Percentiles rank a stretch among this genome's conserved stretches.
Conservation (phyloP, 2,888 invertebrate genomes). For the Aphidius colemani region DNA sequence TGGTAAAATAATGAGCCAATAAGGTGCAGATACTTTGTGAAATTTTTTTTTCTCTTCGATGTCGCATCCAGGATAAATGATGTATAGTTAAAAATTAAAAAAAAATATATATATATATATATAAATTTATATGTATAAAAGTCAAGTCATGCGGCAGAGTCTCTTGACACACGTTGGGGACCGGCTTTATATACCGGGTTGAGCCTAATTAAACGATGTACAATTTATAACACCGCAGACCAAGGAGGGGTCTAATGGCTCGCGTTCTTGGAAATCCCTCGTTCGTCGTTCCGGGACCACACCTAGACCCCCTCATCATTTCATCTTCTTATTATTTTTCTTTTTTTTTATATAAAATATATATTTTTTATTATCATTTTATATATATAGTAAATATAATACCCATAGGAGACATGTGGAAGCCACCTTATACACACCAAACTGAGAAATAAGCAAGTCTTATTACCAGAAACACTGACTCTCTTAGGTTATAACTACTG, state of each 20-base stretch:
- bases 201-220: constrained; percentile 61
- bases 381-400: too few species aligned
- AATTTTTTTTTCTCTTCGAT: too few species aligned
- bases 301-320: constrained; percentile 47
- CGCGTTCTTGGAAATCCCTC: constrained; percentile 59
- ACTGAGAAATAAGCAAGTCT: not conserved
- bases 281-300: constrained; percentile 55
- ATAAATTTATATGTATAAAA: not conserved
- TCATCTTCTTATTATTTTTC: constrained; percentile 29
- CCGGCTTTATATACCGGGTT: constrained; percentile 18
- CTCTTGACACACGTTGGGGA: constrained; percentile 3
- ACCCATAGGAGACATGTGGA: too few species aligned
- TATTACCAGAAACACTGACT: too few species aligned
- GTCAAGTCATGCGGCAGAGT: not conserved
- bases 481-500: constrained; percentile 12
- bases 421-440: too few species aligned
- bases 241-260: constrained; percentile 57
- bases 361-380: too few species aligned
- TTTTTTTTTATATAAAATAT: constrained; percentile 19
- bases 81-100: too few species aligned
- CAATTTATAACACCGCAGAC: constrained; percentile 61
- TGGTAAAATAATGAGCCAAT: too few species aligned
- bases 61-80: too few species aligned
- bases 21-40: too few species aligned
- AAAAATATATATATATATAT: not conserved